A percentile compares a stretch with the other conserved stretches of the same genome.
These are phyloP conservation scores for Oxyruncus cristatus DNA, from an alignment of 2,113 vertebrate genomes.

Conservation along the genomic window DNA sequence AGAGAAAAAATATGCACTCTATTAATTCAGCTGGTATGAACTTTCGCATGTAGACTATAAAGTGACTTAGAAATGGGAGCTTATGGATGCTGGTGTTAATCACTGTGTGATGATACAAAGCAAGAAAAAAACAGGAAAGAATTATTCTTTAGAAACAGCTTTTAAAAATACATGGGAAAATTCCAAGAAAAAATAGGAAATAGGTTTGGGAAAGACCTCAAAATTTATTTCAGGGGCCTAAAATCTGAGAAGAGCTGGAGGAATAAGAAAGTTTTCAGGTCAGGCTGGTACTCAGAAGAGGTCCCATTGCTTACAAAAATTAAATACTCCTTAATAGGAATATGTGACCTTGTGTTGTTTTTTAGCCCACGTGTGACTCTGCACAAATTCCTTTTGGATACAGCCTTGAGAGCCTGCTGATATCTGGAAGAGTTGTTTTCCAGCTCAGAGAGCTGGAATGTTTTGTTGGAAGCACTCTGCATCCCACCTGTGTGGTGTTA, in stretches of 20 bases:
- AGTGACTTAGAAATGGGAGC: not conserved
- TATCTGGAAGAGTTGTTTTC: not conserved
- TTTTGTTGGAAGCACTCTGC: not conserved
- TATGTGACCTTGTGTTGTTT: not conserved
- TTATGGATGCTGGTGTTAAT: not conserved
- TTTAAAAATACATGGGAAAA: not conserved
- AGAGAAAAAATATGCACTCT: not conserved
- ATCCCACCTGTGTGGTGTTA: not conserved
- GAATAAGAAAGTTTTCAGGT: not conserved
- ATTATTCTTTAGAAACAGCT: not conserved
- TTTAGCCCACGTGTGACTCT: not conserved
- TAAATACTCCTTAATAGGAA: not conserved
- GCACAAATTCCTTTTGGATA: not conserved
- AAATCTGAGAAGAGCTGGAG: not conserved
- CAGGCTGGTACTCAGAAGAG: not conserved
- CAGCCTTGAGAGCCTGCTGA: not conserved
- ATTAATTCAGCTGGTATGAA: not conserved
- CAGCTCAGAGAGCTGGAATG: not conserved
- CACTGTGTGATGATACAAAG: not conserved
- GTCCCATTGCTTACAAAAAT: not conserved
- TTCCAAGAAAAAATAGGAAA: not conserved
- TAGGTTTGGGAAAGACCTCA: not conserved
- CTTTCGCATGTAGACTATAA: not conserved
- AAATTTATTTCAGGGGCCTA: not conserved
- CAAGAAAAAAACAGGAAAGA: not conserved